These are phyloP conservation scores for Tanytarsus gracilentus DNA, from an alignment of 2,888 invertebrate species.

Conservation along the genomic window DNA sequence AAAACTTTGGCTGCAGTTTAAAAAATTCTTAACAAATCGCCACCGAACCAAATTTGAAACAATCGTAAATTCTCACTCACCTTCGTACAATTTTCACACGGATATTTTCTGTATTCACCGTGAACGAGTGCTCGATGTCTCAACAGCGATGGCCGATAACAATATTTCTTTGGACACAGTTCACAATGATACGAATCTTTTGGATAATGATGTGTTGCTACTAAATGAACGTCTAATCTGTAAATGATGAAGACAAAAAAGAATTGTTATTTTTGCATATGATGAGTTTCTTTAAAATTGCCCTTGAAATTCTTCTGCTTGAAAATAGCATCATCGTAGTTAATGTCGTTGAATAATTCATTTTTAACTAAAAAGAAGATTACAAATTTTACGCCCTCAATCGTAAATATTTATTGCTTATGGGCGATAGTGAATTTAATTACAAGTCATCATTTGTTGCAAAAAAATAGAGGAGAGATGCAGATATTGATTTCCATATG, in stretches of 20 bases:
- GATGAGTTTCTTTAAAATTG: not conserved
- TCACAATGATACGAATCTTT: conserved; percentile 74
- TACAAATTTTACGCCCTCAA: conserved; percentile 8
- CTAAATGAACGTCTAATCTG: conserved; percentile 77
- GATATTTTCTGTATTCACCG: conserved; percentile 75
- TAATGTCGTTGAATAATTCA: not conserved
- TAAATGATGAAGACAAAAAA: conserved; percentile 37
- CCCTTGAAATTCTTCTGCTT: not conserved
- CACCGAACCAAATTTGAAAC: not conserved
- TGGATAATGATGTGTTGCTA: conserved; percentile 67
- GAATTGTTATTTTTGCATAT: not conserved
- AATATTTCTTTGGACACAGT: conserved; percentile 72
- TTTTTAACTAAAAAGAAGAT: not conserved
- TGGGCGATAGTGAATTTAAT: not conserved
- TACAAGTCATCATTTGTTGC: conserved; percentile 27
- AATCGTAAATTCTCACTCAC: conserved; percentile 45
- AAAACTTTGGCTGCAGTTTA: too few species aligned
- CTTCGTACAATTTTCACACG: conserved; percentile 87
- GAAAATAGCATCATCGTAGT: not conserved
- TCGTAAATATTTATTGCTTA: not conserved
- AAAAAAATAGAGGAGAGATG: not conserved
- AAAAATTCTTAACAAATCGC: conserved; percentile 5
- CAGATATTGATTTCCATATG: not conserved
- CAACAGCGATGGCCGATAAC: conserved; percentile 69
- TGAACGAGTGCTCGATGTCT: conserved; percentile 74